Base-by-base conservation (phyloP, 2,113 vertebrate species). In the Sapajus apella region DNA sequence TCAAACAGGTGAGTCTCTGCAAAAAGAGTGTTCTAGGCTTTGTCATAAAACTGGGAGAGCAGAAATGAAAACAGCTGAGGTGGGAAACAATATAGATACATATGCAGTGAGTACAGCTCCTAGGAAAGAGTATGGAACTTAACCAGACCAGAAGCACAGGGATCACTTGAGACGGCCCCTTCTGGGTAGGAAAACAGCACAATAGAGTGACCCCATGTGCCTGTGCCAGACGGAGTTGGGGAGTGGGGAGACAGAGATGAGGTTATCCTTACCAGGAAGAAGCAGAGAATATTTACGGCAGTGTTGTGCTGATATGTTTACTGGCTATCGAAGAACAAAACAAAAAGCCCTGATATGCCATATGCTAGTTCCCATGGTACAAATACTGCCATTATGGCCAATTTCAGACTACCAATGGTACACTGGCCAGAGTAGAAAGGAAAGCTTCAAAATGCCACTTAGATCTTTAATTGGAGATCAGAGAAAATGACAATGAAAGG, bases 111-210 rank as follows among this genome's bases (percentile, higher is more conserved):
- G 11, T 80, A 25, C 58, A 52, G 50, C 32, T 50, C 25, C 12
- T 1, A 6, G 0, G 27, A 43, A 11, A 17, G 8, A 32, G 2
- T 20, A 13, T 47, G 17, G 58, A 35, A 8, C 4, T 66, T 27
- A 43, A 9, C 90, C n/a, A 37, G 18, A 6, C 43, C 50, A 27
- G 86, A 56, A 58, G 27, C 35, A 58, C 11, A 6, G 12, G n/a
- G 21, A 6, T 82, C 56, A 20, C 21, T 76, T 92, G 80, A 90
- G 45, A 72, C 8, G 35, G 23, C 50, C 4, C 10, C 35, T 95
- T 73, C 45, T 8, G 14, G 64, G 11, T 2, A 58, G 27, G 21
- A 87, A 61, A 70, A 61, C 20, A 50, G 32, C 50, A 58, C 40
- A 52, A 1, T 0, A n/a, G 32, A 27, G 30, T 12, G 55, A 84